These are phyloP conservation scores for Lamellibrachia satsuma DNA, from an alignment of 2,888 invertebrate genomes.

Conservation along the genomic window DNA sequence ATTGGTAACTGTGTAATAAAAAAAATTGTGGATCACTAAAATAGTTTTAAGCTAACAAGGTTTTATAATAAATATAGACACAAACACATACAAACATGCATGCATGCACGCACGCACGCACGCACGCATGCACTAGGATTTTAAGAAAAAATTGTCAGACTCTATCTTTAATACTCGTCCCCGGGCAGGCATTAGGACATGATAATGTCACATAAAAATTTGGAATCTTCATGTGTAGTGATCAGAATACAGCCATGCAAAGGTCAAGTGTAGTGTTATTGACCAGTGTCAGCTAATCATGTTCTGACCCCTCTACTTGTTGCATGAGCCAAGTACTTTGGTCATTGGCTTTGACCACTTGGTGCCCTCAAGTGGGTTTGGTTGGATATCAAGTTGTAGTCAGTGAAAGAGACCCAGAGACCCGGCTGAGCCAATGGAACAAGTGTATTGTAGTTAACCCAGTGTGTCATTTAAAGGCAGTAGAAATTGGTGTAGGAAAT, in stretches of 20 bases:
- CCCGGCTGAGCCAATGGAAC: neutral
- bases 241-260: neutral
- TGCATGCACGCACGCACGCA: too few species aligned
- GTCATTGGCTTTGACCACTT: neutral
- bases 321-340: neutral
- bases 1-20: too few species aligned
- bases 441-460: neutral
- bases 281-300: neutral
- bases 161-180: too few species aligned
- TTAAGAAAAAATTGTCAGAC: too few species aligned
- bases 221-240: neutral
- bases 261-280: neutral
- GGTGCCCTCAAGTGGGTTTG: neutral
- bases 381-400: neutral
- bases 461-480: neutral
- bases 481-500: neutral
- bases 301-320: neutral
- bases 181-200: neutral
- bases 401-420: neutral
- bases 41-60: too few species aligned
- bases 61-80: too few species aligned
- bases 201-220: neutral
- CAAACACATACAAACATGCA: too few species aligned
- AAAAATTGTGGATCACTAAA: too few species aligned
- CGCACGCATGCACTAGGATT: too few species aligned